phyloP scores from a whole-genome alignment of 2,113 vertebrate genomes.

The Tachysurus fulvidraco region DNA sequence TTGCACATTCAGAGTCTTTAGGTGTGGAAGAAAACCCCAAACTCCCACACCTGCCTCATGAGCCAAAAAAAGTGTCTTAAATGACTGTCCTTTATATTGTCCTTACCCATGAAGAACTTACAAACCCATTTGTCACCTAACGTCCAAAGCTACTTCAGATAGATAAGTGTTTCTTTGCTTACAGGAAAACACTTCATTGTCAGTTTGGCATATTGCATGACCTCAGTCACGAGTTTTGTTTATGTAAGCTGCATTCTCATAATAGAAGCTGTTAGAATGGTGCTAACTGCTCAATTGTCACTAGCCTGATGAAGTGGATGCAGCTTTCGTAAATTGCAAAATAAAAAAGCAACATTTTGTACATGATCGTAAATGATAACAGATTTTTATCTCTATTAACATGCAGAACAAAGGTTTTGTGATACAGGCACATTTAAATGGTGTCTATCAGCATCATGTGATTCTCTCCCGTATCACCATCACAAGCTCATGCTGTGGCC shows the following conservation, averaged over 20 bases:
- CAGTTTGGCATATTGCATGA: slow-evolving; percentile 47
- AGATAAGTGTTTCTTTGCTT: not conserved
- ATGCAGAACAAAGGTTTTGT: not conserved
- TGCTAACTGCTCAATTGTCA: not conserved
- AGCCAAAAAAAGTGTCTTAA: not conserved
- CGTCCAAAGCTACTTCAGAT: not conserved
- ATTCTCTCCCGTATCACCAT: not conserved
- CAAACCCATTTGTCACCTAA: not conserved
- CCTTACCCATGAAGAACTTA: not conserved
- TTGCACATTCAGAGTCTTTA: not conserved
- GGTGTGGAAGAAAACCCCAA: not conserved
- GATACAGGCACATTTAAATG: slow-evolving; percentile 3
- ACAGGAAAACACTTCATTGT: slow-evolving; percentile 37
- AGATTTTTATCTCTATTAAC: not conserved
- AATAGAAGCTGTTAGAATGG: not conserved
- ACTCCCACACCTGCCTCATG: not conserved
- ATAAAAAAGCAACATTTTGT: not conserved
- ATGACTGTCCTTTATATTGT: not conserved
- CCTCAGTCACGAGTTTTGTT: slow-evolving; percentile 29
- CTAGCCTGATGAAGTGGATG: not conserved
- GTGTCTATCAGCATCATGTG: not conserved
- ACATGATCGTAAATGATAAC: slow-evolving; percentile 25
- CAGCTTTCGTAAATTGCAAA: not conserved
- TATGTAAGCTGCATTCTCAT: slow-evolving; percentile 24
- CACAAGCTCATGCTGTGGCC: not conserved